Conservation (phyloP, 2,888 invertebrate genomes). For the Frankliniella intonsa region DNA sequence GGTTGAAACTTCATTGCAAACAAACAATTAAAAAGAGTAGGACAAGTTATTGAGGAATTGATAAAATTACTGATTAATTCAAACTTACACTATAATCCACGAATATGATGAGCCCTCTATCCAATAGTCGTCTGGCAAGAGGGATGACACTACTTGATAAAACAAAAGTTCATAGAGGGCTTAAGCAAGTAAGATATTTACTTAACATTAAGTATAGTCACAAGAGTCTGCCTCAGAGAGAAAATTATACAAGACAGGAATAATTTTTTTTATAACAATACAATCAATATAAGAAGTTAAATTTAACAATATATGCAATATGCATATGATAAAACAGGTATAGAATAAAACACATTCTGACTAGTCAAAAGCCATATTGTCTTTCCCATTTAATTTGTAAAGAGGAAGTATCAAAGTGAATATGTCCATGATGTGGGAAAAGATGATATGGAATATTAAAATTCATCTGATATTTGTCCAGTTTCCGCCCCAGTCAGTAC, state of each 20-base stretch:
- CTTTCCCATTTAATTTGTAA: not conserved
- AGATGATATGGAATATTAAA: not conserved
- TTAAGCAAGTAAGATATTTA: not conserved
- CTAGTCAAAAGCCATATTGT: constrained; percentile 17
- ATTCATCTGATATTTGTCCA: not conserved
- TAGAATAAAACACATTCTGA: not conserved
- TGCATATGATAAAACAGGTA: not conserved
- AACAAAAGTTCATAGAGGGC: too few relatives aligned
- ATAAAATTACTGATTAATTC: too few relatives aligned
- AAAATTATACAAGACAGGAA: not conserved
- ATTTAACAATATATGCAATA: not conserved
- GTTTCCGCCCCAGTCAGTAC: not conserved
- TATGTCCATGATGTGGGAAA: not conserved
- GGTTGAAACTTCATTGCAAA: not conserved
- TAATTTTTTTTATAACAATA: not conserved
- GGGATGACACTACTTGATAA: too few relatives aligned
- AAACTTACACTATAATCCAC: too few relatives aligned
- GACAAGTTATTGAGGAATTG: not conserved
- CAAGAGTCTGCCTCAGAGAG: not conserved
- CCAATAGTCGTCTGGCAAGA: too few relatives aligned
- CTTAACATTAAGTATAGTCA: not conserved
- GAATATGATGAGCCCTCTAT: too few relatives aligned
- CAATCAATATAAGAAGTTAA: not conserved
- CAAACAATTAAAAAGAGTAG: not conserved
- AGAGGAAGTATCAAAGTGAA: not conserved